Evolutionary conservation across 2,888 invertebrate species (phyloP).

Genomic region (Cantharis rufa): DNA sequence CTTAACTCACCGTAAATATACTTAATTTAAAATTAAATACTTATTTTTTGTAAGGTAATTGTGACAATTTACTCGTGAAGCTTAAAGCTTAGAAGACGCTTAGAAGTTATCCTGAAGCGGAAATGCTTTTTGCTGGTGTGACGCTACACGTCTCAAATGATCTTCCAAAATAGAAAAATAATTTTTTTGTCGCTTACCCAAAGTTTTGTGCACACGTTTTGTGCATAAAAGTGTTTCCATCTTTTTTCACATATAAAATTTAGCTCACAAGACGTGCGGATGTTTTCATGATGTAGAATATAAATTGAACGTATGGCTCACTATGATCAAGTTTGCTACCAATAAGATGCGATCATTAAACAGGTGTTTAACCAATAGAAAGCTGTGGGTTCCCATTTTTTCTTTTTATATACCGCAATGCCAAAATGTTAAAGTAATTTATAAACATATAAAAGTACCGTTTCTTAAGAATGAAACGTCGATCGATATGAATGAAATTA

Average conservation of each 20-base stretch:
- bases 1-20: not conserved
- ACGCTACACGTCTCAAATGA: not conserved
- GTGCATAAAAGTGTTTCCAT: not conserved
- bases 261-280: not conserved
- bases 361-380: conserved; percentile 33
- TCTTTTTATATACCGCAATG: conserved; percentile 21
- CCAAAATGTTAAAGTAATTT: conserved; percentile 22
- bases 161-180: not conserved
- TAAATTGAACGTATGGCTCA: conserved; percentile 26
- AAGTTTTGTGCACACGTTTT: too few relatives aligned
- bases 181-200: not conserved
- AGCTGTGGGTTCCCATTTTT: conserved; percentile 13
- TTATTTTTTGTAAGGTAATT: not conserved
- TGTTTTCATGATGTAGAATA: conserved; percentile 31
- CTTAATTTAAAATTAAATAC: not conserved
- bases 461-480: conserved; percentile 12
- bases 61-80: not conserved
- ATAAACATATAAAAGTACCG: conserved; percentile 23
- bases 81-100: not conserved
- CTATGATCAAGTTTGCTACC: conserved; percentile 27
- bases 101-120: not conserved
- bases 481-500: conserved; percentile 26
- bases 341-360: conserved; percentile 26
- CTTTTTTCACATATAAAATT: not conserved
- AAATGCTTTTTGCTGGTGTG: not conserved